Evolutionary conservation across 2,113 vertebrate species (phyloP), one percentile per base, ranked within the genome.

Genomic region (Calypte anna): DNA sequence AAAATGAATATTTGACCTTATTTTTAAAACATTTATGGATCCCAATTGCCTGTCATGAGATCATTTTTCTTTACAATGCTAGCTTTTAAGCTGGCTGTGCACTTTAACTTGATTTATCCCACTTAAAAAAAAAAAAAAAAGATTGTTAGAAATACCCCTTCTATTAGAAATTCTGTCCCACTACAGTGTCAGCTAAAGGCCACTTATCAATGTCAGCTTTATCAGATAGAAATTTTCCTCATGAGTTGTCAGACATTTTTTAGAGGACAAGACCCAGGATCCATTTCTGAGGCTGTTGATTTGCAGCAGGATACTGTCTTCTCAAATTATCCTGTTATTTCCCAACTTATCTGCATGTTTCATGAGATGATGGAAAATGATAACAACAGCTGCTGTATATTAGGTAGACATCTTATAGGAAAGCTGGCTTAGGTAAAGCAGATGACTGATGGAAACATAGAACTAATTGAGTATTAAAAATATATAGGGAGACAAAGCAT

Each of bases 1-100:
- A 81, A 96, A 89, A 97, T 94, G 94, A 94, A 94, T 91, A 93
- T 93, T 91, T 96, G 93, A 94, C 80, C 80, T 95, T 96, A 96
- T 95, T 97, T 88, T 93, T 95, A 97, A 95, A 96, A 91, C 90
- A 97, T 93, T 96, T 96, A 96, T 93, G 90, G 86, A 93, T 93
- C 77, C 76, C 88, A 94, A 79, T 86, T 96, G 90, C 69, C 86
- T 93, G 88, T 96, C 95, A 79, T 94, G 82, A 94, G 93, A 94
- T 91, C 81, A 76, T 83, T 96, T 94, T 94, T 72, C 74, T 91
- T 80, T 91, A 95, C 94, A 86, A 97, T 93, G 86, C 96, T 95
- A 88, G 83, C 90, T 96, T 97, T 97, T 89, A 95, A 97, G 81
- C 36, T 7, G 53, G 91, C 69, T 72, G 86, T 82, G 85, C 73